phyloP scores from a whole-genome alignment of 2,888 invertebrate species.

The Campoletis raptor region DNA sequence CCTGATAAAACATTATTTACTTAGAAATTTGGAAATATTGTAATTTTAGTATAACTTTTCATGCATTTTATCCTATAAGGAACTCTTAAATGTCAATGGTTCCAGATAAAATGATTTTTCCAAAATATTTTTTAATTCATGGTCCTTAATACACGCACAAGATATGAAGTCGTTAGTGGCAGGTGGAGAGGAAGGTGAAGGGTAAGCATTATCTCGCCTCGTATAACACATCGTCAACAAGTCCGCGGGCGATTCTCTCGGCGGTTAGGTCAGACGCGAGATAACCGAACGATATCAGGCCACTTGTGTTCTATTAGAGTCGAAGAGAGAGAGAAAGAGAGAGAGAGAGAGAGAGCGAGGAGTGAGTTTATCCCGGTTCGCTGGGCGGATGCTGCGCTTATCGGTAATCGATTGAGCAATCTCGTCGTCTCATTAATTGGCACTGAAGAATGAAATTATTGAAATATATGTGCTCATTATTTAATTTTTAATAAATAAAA shows the following conservation, averaged over 20 bases:
- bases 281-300: conserved; percentile 65
- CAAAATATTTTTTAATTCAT: background rate
- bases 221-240: conserved; percentile 63
- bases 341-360: conserved; percentile 30
- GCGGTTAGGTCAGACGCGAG: conserved; percentile 62
- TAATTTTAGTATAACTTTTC: background rate
- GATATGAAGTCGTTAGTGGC: conserved; percentile 3
- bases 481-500: background rate
- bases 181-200: background rate
- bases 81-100: background rate
- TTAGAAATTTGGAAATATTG: background rate
- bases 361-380: conserved; percentile 57
- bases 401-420: conserved; percentile 64
- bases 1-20: background rate
- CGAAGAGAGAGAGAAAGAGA: conserved; percentile 41
- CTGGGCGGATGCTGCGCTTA: conserved; percentile 63
- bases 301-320: conserved; percentile 54
- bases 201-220: conserved; percentile 49
- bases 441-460: conserved; percentile 29
- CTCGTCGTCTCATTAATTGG: conserved; percentile 55
- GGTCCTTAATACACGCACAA: background rate
- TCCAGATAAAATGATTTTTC: background rate
- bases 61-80: background rate
- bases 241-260: conserved; percentile 63
- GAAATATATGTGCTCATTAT: background rate